These are phyloP conservation scores for Helicorthomorpha holstii DNA, from an alignment of 1,140 invertebrate species.

Conservation along the genomic window DNA sequence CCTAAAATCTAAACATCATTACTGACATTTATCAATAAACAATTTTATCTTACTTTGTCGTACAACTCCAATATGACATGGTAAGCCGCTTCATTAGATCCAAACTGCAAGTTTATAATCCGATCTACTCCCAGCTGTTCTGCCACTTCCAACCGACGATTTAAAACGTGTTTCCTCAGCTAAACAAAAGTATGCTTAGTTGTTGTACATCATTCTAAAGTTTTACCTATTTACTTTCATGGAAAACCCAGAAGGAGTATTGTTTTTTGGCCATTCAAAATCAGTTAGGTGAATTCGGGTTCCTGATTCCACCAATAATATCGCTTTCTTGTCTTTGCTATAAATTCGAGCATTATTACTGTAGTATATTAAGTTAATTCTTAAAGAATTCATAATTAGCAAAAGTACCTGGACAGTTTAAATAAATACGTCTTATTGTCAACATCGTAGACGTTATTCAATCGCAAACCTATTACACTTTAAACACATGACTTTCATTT, in stretches of 20 bases:
- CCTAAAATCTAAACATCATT: slow-evolving; percentile 25
- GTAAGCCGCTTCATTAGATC: slow-evolving; percentile 79
- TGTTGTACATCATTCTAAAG: neutral
- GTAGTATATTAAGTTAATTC: neutral
- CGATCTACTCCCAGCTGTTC: slow-evolving; percentile 73
- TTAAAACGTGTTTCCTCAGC: slow-evolving; percentile 92
- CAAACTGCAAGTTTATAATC: slow-evolving; percentile 86
- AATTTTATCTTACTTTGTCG: slow-evolving; percentile 43
- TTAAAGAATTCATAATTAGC: slow-evolving; percentile 1
- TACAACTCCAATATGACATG: slow-evolving; percentile 94
- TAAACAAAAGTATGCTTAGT: slow-evolving; percentile 28
- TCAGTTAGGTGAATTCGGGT: slow-evolving; percentile 80
- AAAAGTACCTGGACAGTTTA: slow-evolving; percentile 47
- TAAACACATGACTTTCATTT: slow-evolving; percentile 11
- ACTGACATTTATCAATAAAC: neutral
- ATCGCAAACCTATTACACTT: slow-evolving; percentile 75
- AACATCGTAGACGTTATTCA: slow-evolving; percentile 94
- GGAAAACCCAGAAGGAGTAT: slow-evolving; percentile 82
- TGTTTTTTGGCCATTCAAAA: slow-evolving; percentile 98
- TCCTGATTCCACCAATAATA: slow-evolving; percentile 87
- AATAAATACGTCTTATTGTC: slow-evolving; percentile 94
- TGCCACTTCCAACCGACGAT: slow-evolving; percentile 77
- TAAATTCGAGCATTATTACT: slow-evolving; percentile 9
- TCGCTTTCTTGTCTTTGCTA: slow-evolving; percentile 49
- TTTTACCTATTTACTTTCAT: slow-evolving; percentile 60